Conservation (phyloP, 2,113 vertebrate genomes). For the Azemiops feae region DNA sequence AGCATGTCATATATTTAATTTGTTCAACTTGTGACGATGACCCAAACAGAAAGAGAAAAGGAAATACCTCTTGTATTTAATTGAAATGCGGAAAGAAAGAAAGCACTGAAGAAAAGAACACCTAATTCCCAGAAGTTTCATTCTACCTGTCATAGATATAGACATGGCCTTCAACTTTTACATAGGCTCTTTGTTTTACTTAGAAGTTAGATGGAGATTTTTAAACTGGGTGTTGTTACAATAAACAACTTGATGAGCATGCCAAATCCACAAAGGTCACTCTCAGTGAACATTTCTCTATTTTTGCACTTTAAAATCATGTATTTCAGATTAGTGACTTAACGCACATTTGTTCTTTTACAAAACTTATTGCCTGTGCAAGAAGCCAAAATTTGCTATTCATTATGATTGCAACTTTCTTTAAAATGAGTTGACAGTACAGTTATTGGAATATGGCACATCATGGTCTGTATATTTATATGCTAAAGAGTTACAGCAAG, state of each 20-base stretch:
- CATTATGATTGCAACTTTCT: background rate
- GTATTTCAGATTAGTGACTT: background rate
- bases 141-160: background rate
- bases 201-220: background rate
- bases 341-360: conserved; percentile 1
- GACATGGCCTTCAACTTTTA: background rate
- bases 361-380: background rate
- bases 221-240: conserved; percentile 4
- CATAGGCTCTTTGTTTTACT: conserved; percentile 15
- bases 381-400: background rate
- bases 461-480: background rate
- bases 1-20: background rate
- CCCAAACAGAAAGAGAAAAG: background rate
- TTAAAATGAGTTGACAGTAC: background rate
- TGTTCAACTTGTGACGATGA: background rate
- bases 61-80: background rate
- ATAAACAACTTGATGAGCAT: background rate
- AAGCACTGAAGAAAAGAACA: background rate
- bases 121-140: background rate
- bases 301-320: background rate
- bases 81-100: background rate
- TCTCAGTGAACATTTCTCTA: background rate
- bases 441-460: background rate
- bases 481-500: background rate
- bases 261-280: conserved; percentile 19